Base-by-base conservation (phyloP, 2,797 vertebrate species). In the Silurus lanzhouensis region DNA sequence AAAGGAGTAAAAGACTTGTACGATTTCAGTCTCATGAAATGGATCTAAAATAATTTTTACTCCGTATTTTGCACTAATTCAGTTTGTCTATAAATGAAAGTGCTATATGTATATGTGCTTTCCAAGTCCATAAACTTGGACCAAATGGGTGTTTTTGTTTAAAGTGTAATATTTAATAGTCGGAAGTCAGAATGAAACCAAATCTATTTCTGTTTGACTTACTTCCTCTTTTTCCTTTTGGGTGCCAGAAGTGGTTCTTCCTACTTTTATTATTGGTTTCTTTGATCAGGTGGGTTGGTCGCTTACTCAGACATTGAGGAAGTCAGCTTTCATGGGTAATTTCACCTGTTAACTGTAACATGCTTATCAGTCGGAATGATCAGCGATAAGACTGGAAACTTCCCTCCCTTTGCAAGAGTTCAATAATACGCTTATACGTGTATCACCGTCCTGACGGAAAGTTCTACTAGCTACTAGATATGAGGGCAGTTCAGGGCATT, bases 321-420 rank as follows among this genome's bases (percentile, higher is more conserved):
- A 79, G 83, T 82, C 31, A 17, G 22, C 25, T 72, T 44, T 84
- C 14, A 68, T 68, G 78, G 71, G 72, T 71, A 77, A 82, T 79
- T 89, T 76, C 84, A 85, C 74, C 52, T 86, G 48, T 81, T 78
- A 38, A 31, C 48, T 61, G 80, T 52, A 83, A 77, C 38, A 44
- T 14, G 66, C 20, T 85, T 76, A 89, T 85, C 79, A 71, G 44
- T 48, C 57, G 27, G 13, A 61, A n/a, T 17, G 44, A 79, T 83
- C 38, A 31, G 22, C 48, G 81, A 87, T 81, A 60, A 75, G 15
- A 10, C 75, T 61, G 15, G 20, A 10, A 81, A 83, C n/a, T 22
- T 81, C 70, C 70, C 27, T 57, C n/a, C 60, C 31, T 64, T 88
- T 83, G 38, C 52, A 27, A 20, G 27, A 38, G 57, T 22, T 22